These are phyloP conservation scores for Charadrius vociferus DNA, from an alignment of 2,113 vertebrate genomes.

Conservation along the genomic window DNA sequence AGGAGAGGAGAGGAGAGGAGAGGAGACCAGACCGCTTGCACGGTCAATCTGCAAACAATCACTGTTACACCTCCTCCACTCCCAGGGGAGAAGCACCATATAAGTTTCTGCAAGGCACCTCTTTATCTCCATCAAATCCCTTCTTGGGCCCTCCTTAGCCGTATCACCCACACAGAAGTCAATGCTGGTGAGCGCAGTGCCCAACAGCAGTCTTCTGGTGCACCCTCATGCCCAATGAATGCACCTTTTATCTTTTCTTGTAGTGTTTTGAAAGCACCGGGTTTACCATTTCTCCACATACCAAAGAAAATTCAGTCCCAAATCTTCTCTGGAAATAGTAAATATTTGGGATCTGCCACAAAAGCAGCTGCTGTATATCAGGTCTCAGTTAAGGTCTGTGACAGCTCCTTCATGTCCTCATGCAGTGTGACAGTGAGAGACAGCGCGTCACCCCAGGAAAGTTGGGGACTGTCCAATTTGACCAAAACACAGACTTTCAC, in stretches of 20 bases:
- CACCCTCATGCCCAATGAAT: not conserved
- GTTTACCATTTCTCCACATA: not conserved
- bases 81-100: not conserved
- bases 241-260: not conserved
- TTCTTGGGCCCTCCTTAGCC: not conserved
- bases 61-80: not conserved
- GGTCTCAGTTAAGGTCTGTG: not conserved
- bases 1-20: too few relatives aligned
- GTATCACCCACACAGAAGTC: not conserved
- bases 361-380: not conserved
- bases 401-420: not conserved
- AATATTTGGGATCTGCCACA: not conserved
- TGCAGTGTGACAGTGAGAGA: accelerated
- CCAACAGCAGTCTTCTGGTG: not conserved
- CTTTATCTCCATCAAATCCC: not conserved
- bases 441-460: not conserved
- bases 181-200: not conserved
- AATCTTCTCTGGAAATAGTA: not conserved
- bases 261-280: not conserved
- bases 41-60: not conserved
- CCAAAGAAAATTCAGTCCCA: not conserved
- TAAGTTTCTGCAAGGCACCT: not conserved
- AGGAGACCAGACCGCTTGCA: too few relatives aligned
- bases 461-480: not conserved
- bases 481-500: not conserved